phyloP scores from a whole-genome alignment of 2,113 vertebrate genomes.

The Gadus chalcogrammus region DNA sequence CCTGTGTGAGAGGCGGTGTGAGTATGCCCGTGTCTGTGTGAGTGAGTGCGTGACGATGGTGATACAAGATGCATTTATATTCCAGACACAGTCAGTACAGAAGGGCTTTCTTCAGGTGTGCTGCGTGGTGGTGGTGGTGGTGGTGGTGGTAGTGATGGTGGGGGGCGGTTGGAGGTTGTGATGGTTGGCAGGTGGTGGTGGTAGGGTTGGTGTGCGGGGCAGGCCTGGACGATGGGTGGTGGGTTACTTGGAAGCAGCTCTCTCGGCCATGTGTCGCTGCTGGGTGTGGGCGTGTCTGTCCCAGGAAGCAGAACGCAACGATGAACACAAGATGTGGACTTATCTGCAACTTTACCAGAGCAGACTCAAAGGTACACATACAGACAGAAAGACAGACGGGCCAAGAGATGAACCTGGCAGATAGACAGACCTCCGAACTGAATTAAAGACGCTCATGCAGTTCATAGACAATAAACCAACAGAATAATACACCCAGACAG shows the following conservation, averaged over 20 bases:
- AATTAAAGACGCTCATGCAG: too few relatives aligned
- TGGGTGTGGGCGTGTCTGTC: slow-evolving; percentile 90
- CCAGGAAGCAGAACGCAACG: slow-evolving; percentile 9
- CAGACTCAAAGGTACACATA: slow-evolving; percentile 1
- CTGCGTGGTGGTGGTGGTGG: neutral
- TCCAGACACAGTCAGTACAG: slow-evolving; percentile 38
- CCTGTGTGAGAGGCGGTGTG: too few relatives aligned
- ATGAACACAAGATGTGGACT: neutral
- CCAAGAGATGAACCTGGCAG: too few relatives aligned
- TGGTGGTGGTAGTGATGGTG: neutral
- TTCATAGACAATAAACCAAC: too few relatives aligned
- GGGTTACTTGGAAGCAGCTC: slow-evolving; percentile 82
- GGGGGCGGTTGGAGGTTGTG: neutral
- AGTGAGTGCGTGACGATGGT: slow-evolving; percentile 17
- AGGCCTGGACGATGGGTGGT: neutral
- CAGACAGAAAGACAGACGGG: neutral
- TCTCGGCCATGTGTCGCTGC: slow-evolving; percentile 90
- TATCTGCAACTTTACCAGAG: too few relatives aligned
- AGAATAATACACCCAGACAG: too few relatives aligned
- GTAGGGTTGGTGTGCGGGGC: too few relatives aligned
- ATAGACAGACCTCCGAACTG: too few relatives aligned
- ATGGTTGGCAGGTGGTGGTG: slow-evolving; percentile 29
- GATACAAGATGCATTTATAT: slow-evolving; percentile 5
- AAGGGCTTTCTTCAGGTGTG: slow-evolving; percentile 27
- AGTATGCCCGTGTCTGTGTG: neutral